Base-by-base conservation (phyloP, 2,113 vertebrate species). In the Centropristis striata region DNA sequence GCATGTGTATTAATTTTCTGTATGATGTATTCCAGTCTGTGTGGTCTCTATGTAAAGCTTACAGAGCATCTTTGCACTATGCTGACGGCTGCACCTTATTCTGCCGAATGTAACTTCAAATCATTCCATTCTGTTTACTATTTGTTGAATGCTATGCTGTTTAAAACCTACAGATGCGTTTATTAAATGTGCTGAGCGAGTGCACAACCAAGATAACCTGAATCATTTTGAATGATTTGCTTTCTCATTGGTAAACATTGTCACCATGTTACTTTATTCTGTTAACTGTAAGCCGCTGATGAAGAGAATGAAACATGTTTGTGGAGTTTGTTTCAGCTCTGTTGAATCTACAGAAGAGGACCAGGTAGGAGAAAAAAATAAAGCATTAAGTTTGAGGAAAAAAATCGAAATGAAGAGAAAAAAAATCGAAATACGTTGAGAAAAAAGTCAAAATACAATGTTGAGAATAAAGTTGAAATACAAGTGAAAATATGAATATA, bases 81-180 rank as follows among this genome's bases (percentile, higher is more conserved):
- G 71, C 63, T 57, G 20, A 66, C 15, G 69, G 76, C 80, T 53
- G 81, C 11, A 14, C 41, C 54, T 73, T 10, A 0, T 58, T 61
- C 1, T 28, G 67, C 73, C 85, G 88, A 90, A 89, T 87, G 88
- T 88, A 86, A 85, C 81, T 81, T 90, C 47, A 39, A 2, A 64
- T 49, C 90, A 91, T 91, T 92, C 90, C 90, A 53, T 47, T 32
- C 2, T 32, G 63, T 87, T 82, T 72, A 58, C 69, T 23, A 5
- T 41, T 53, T 1, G 37, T 51, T 65, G 2, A 14, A 49, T 37
- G 77, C 54, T 13, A 8, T 13, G 49, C 28, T 27, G 39, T 58
- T 25, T 46, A 54, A 5, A 20, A 4, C 14, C 32, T 32, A 32
- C 32, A 32, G 3, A 6, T 32, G 6, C 6, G 32, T 32, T 32